These are phyloP conservation scores for Drosophila paracracens DNA, from an alignment of 2,888 invertebrate genomes.

Conservation along the genomic window DNA sequence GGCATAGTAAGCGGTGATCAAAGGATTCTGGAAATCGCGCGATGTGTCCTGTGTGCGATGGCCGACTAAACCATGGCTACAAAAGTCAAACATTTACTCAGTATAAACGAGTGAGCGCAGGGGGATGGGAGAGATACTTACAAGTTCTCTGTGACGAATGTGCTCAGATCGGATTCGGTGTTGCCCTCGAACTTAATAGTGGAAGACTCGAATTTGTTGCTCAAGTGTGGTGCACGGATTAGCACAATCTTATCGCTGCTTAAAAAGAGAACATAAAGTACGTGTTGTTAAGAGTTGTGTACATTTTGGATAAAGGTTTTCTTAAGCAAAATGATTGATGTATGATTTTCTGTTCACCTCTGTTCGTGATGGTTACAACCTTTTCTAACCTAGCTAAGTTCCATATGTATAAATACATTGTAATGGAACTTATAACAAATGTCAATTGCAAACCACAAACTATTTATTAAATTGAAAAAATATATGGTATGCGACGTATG, in stretches of 20 bases:
- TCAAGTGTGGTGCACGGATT: slow-evolving; percentile 94
- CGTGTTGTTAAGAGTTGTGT: slow-evolving; percentile 14
- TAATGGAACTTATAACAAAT: slow-evolving; percentile 4
- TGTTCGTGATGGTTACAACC: background rate
- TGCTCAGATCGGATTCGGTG: slow-evolving; percentile 89
- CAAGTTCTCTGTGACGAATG: slow-evolving; percentile 94
- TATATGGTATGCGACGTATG: slow-evolving; percentile 9
- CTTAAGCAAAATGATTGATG: background rate
- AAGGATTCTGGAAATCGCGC: slow-evolving; percentile 94
- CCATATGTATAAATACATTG: slow-evolving; percentile 2
- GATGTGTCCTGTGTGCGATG: slow-evolving; percentile 94
- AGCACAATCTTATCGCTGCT: slow-evolving; percentile 92
- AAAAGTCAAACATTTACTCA: slow-evolving; percentile 37
- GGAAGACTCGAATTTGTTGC: slow-evolving; percentile 96
- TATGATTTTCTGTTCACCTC: background rate
- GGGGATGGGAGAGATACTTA: slow-evolving; percentile 85
- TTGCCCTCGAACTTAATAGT: slow-evolving; percentile 91
- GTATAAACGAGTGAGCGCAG: background rate
- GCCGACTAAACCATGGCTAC: slow-evolving; percentile 96
- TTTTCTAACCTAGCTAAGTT: background rate
- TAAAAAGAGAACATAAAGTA: slow-evolving; percentile 21
- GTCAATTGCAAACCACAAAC: slow-evolving; percentile 1
- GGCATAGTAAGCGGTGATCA: slow-evolving; percentile 95
- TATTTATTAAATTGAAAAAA: slow-evolving; percentile 47
- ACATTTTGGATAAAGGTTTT: background rate